Percentiles rank a stretch among this genome's conserved stretches.
phyloP scores from a whole-genome alignment of 30 jellyfish, hydroid and myxozoan species.

The Hydractinia echinata region DNA sequence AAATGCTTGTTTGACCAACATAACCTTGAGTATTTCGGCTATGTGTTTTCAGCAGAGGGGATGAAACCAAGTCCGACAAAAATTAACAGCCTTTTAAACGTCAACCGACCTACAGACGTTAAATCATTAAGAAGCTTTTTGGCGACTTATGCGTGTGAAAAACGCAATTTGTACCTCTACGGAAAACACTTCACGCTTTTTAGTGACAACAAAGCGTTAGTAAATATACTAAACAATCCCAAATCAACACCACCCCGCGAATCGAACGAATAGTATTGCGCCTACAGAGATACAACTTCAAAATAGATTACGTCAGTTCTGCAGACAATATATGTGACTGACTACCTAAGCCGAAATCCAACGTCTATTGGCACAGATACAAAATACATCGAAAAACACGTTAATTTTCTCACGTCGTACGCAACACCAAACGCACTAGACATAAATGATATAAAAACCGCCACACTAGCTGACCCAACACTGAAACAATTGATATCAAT shows the following conservation, averaged over 20 bases:
- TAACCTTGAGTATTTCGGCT: too few relatives aligned
- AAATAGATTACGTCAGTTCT: not conserved
- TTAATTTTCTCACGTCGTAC: too few relatives aligned
- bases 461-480: not conserved
- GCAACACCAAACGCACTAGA: not conserved
- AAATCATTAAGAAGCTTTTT: not conserved
- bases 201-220: conserved; percentile 18
- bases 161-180: not conserved
- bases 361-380: too few relatives aligned
- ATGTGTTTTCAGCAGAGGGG: too few relatives aligned
- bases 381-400: too few relatives aligned
- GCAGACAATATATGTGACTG: too few relatives aligned
- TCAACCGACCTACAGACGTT: not conserved
- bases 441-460: not conserved
- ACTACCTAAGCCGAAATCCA: too few relatives aligned
- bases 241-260: conserved; percentile 15
- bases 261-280: conserved; percentile 24
- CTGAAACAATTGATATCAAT: not conserved
- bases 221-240: conserved; percentile 17
- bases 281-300: conserved; percentile 10
- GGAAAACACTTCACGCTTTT: conserved; percentile 11
- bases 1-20: too few relatives aligned
- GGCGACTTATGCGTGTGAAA: conserved; percentile 7
- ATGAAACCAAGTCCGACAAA: too few relatives aligned
- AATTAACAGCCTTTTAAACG: not conserved